phyloP scores from a whole-genome alignment of 2,888 invertebrate genomes.

The Acronicta leporina region DNA sequence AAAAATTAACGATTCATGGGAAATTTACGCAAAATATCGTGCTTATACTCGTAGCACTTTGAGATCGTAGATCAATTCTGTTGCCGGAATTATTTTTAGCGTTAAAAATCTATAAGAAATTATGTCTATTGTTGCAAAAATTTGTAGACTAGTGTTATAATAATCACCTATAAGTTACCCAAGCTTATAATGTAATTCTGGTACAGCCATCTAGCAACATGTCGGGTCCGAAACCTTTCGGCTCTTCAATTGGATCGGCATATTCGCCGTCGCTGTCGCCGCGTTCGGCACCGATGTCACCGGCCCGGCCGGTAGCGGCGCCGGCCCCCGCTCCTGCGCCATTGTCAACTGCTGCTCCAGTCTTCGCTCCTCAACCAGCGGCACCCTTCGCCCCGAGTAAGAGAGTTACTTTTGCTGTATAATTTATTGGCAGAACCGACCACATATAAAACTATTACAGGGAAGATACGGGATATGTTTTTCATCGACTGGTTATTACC shows the following conservation, averaged over 20 bases:
- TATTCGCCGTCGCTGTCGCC: slow-evolving; percentile 86
- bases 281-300: slow-evolving; percentile 86
- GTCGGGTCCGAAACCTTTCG: slow-evolving; percentile 90
- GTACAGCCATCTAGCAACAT: slow-evolving; percentile 85
- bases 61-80: too few species aligned
- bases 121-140: too few species aligned
- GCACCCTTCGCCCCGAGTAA: slow-evolving; percentile 85
- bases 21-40: too few species aligned
- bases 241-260: slow-evolving; percentile 88
- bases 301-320: slow-evolving; percentile 76
- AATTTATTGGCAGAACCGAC: slow-evolving; percentile 39
- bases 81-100: too few species aligned
- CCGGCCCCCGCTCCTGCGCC: slow-evolving; percentile 57
- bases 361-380: slow-evolving; percentile 50
- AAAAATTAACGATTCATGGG: too few species aligned
- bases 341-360: slow-evolving; percentile 42
- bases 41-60: too few species aligned
- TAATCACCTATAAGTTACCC: neutral
- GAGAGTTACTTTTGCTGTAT: slow-evolving; percentile 87
- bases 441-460: slow-evolving; percentile 35
- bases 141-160: too few species aligned
- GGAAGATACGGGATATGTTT: neutral
- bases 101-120: too few species aligned
- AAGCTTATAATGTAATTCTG: neutral
- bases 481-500: neutral